Base-by-base conservation (phyloP, 2,113 vertebrate species). In the Mugil cephalus region DNA sequence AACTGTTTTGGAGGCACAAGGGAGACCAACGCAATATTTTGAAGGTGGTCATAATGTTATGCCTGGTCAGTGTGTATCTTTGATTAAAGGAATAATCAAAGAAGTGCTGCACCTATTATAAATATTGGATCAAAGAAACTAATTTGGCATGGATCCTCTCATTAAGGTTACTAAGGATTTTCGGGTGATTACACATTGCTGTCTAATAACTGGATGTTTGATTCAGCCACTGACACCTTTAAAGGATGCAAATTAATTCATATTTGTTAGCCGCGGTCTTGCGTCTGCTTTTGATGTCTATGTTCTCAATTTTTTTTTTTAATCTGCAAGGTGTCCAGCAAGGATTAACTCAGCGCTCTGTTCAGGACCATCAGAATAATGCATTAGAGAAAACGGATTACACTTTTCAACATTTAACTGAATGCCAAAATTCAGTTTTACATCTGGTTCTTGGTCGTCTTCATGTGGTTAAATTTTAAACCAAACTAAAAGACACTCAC, bases 301-400 rank as follows among this genome's bases (percentile, higher is more conserved):
- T 45, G 18, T 77, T 77, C n/a, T 47, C 64, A 10, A 21, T 48
- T 47, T 46, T 40, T 39, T 64, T 75, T 30, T 54, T 54, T 38
- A 74, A 67, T 53, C 11, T 70, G 59, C 69, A 43, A 17, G 36
- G 66, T 75, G 53, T 69, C 46, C 14, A 55, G 60, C 65, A 82
- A 34, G 54, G 30, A 73, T 36, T 52, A 40, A 77, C 45, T 60
- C 47, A 52, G 40, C 17, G 38, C 18, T 50, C 59, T 61, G 11
- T 34, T 77, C 39, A 18, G 50, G n/a, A 50, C 73, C 17, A 53
- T 69, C 39, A 54, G 45, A 75, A 36, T n/a, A 54, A 40, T 46
- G 3, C 30, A 73, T 36, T 51, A 61, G 56, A 66, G 38, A 72
- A 48, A 83, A 21, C 4, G 2, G 74, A 55, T 69, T 51, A 18